Base-by-base conservation (phyloP, 2,888 invertebrate species). In the Chaetogeoica ovagalla region DNA sequence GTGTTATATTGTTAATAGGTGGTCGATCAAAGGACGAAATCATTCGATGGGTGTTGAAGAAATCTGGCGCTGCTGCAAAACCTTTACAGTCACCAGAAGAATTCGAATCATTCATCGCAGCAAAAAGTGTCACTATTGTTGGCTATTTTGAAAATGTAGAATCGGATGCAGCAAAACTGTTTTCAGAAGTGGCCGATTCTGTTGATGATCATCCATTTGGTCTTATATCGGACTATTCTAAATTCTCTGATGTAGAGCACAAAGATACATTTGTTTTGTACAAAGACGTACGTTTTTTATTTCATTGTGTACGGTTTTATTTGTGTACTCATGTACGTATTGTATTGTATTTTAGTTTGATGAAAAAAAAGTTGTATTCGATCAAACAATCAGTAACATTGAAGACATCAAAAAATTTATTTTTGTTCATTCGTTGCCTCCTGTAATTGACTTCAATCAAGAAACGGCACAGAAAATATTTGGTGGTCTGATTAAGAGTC, bases 401-500 rank as follows among this genome's bases (percentile, higher is more conserved):
- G 90, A 90, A 82, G 92, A 91, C 39, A 86, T 85, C 68, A 87
- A 98, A 84, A 92, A 92, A 87, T 98, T 97, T 90, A 91, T 97
- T 84, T 89, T 90, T 83, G 89, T 91, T 63, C 92, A 97, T 86
- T 91, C 95, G 77, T 89, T 98, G 86, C 98, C 98, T 30, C 88
- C 95, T 83, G 91, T 98, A 83, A 94, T 97, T 79, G 98, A 98
- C 87, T 98, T 98, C 89, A 97, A 95, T 84, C 97, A 97, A 85
- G 96, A 98, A 87, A 97, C 96, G 52, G 98, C 99, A 17, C 94
- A 95, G 86, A 97, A 97, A 88, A 97, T 99, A 88, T 99, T 99
- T 86, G 96, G 97, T 77, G 98, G 98, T 84, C 95, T 96, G 82
- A 94, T 99, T 88, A 98, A 98, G 89, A 95, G 93, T 85, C 99